Percentiles rank a stretch among this genome's conserved stretches.
Evolutionary conservation across 2,888 invertebrate species (phyloP).

Genomic region (Calliscelio sp.): DNA sequence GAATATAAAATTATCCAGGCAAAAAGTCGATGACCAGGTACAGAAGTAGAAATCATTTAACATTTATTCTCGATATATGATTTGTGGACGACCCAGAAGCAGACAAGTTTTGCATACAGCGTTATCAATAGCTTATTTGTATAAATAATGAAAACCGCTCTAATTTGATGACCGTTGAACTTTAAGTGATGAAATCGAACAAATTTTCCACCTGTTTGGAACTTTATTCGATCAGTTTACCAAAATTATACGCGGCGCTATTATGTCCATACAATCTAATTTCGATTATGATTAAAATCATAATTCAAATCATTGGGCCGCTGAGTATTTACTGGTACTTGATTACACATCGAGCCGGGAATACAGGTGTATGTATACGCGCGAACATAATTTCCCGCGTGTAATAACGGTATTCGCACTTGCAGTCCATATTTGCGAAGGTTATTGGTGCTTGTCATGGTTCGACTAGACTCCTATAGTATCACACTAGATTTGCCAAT

Average conservation of each 20-base stretch:
- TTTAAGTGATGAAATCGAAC: slow-evolving; percentile 47
- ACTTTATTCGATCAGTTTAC: slow-evolving; percentile 54
- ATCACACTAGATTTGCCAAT: too few species aligned
- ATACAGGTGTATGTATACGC: too few species aligned
- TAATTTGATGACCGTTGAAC: slow-evolving; percentile 48
- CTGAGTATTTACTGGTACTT: too few species aligned
- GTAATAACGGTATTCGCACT: too few species aligned
- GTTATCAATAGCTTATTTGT: slow-evolving; percentile 4
- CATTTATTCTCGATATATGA: slow-evolving; percentile 4
- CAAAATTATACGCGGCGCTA: slow-evolving; percentile 45
- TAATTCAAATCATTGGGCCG: slow-evolving; percentile 71
- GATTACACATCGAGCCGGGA: too few species aligned
- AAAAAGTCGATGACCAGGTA: background rate
- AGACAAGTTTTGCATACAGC: slow-evolving; percentile 6
- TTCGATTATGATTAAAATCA: slow-evolving; percentile 71
- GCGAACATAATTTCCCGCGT: too few species aligned
- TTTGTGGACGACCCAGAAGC: background rate
- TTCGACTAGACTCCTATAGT: too few species aligned
- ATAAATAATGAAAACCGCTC: slow-evolving; percentile 32
- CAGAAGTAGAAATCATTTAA: background rate
- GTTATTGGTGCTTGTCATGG: too few species aligned
- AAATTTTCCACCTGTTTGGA: slow-evolving; percentile 55
- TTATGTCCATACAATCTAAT: slow-evolving; percentile 60
- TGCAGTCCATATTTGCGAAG: too few species aligned
- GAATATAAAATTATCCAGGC: too few species aligned